Evolutionary conservation across 2,888 invertebrate genomes (phyloP).

Genomic region (Apeira syringaria): DNA sequence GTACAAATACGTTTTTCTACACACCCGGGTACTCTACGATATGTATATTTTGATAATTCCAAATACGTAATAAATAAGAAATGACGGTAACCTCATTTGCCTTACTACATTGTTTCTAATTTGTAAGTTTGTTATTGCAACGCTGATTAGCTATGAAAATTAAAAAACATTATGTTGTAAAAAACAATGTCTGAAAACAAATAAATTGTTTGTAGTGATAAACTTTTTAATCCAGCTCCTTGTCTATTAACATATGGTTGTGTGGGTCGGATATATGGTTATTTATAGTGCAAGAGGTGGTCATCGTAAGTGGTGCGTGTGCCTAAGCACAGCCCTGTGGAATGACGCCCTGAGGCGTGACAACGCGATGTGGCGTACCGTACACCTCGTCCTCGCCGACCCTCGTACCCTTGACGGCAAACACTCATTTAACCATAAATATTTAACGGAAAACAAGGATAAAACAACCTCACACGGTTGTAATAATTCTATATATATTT

Average conservation of each 20-base stretch:
- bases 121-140: no score
- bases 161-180: no score
- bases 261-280: conserved; percentile 41
- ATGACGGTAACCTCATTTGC: no score
- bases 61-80: no score
- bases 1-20: no score
- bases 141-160: no score
- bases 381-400: conserved; percentile 15
- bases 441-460: conserved; percentile 19
- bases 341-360: conserved; percentile 57
- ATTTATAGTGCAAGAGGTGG: conserved; percentile 60
- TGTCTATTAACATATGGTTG: not conserved
- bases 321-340: conserved; percentile 44
- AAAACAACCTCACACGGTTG: not conserved
- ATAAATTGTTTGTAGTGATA: no score
- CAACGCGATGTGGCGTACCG: conserved; percentile 40
- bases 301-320: conserved; percentile 63
- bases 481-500: not conserved
- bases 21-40: no score
- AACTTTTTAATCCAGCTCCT: no score
- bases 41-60: no score
- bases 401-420: conserved; percentile 28
- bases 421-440: conserved; percentile 16
- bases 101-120: no score
- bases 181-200: no score